Conservation (phyloP, 2,888 invertebrate species). For the Biston stratarius region DNA sequence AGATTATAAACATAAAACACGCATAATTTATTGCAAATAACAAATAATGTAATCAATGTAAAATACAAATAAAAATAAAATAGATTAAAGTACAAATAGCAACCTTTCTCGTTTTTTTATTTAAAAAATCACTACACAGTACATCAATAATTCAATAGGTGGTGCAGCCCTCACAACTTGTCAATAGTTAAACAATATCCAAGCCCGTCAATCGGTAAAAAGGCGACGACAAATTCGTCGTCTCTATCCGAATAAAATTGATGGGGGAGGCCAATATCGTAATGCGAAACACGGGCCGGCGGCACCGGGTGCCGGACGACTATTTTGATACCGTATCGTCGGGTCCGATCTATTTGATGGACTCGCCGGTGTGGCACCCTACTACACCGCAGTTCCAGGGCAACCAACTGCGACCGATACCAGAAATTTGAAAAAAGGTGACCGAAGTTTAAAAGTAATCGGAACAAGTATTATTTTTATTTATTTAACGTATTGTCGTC, state of each 20-base stretch:
- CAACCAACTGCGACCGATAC: conserved; percentile 16
- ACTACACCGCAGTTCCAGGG: conserved; percentile 32
- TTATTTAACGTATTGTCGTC: no score
- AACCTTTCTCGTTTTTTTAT: background rate
- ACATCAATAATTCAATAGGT: background rate
- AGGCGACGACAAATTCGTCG: conserved; percentile 56
- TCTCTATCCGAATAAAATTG: conserved; percentile 69
- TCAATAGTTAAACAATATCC: conserved; percentile 18
- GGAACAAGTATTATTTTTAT: background rate
- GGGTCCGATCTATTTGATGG: conserved; percentile 81
- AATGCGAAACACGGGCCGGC: conserved; percentile 71
- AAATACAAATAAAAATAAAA: no score
- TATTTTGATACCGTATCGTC: conserved; percentile 74
- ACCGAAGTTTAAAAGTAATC: background rate
- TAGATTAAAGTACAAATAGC: no score
- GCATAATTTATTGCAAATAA: no score
- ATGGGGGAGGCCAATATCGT: conserved; percentile 77
- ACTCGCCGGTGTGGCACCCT: conserved; percentile 57
- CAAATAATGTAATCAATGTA: no score
- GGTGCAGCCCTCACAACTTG: conserved; percentile 15
- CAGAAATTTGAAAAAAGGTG: background rate
- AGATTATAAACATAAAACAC: no score
- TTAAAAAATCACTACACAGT: background rate
- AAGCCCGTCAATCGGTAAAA: conserved; percentile 37
- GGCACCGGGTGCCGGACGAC: conserved; percentile 60